Evolutionary conservation across 2,888 invertebrate species (phyloP), one percentile per base, ranked within the genome.

Genomic region (Hyposoter didymator): DNA sequence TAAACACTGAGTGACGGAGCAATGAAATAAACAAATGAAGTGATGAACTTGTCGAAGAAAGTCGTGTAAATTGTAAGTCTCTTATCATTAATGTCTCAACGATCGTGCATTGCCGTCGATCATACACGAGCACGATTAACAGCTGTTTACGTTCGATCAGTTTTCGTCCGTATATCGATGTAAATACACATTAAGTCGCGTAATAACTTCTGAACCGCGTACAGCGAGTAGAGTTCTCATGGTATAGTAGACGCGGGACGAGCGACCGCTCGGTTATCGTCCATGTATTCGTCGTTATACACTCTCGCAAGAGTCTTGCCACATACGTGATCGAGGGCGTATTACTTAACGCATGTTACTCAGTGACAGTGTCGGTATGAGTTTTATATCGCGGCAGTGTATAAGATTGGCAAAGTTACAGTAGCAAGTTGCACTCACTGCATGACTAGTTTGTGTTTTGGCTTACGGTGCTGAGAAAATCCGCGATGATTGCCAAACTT

Each of bases 291-390:
- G 55, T 78, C 66, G 64, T 78, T 28, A 67, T 67, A 55, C 19
- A 80, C 76, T 49, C 85, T 69, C 80, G 76, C 62, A 47, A 84
- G 78, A 84, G 81, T 87, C 89, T 89, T 88, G 86, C 88, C 75
- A 84, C 88, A 89, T 89, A 89, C 88, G 88, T 87, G 91, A 91
- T 90, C 89, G 91, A 91, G 90, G 91, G 90, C 92, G 90, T 90
- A 89, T 92, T 91, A 91, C 92, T 90, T 91, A 92, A 92, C 89
- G 87, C 80, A 82, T 72, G 49, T 82, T 55, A 76, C 64, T 72
- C 75, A 82, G 85, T 76, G 59, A 59, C 81, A 52, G 76, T 83
- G 66, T 45, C 73, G 55, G 74, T 74, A 67, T 35, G 59, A 79
- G 47, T 69, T 69, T 85, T 59, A 79, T 85, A 79, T 85, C 75